Base-by-base conservation (phyloP, 1,140 invertebrate genomes). In the Battus philenor region DNA sequence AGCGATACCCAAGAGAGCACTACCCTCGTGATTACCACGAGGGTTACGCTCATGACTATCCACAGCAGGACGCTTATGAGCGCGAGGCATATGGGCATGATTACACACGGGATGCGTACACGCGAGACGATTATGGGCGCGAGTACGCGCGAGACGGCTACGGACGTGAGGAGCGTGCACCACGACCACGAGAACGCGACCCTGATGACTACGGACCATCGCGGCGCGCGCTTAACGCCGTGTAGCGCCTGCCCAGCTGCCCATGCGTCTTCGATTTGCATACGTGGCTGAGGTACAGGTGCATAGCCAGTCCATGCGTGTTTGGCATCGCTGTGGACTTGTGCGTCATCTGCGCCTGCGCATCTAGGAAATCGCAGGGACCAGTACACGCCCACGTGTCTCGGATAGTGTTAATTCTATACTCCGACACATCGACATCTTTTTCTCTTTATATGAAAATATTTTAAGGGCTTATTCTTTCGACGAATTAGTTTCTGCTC, bases 151-250 rank as follows among this genome's bases (percentile, higher is more conserved):
- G 73, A 10, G 77, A 81, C 24, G 32, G 44, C 15, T 68, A 72
- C 51, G 49, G 54, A 33, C 56, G 50, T 34, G 68, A 71, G 22
- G 61, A 73, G 44, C 55, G 63, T 1, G 34, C 55, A 22, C 57
- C 54, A 27, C 62, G 63, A 39, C 52, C 50, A 36, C 68, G 61
- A 41, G 80, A 74, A 4, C 64, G 77, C 4, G 80, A 79, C 13
- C 49, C 68, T n/a, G 84, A 85, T 29, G 84, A 85, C 48, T 74
- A 83, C 63, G 84, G 74, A 10, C 68, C 81, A 2, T 81, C 82
- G 44, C 72, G 84, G 2, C 74, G 85, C 63, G 84, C 82, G 51
- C 74, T 85, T 31, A 83, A 84, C 69, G 82, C 82, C 41, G 78
- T 85, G 27, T 83, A 79, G 58, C 56, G 29, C 38, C 51, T 54